Evolutionary conservation across 1,140 invertebrate species (phyloP), one percentile per base, ranked within the genome.

Genomic region (Penaeus chinensis): DNA sequence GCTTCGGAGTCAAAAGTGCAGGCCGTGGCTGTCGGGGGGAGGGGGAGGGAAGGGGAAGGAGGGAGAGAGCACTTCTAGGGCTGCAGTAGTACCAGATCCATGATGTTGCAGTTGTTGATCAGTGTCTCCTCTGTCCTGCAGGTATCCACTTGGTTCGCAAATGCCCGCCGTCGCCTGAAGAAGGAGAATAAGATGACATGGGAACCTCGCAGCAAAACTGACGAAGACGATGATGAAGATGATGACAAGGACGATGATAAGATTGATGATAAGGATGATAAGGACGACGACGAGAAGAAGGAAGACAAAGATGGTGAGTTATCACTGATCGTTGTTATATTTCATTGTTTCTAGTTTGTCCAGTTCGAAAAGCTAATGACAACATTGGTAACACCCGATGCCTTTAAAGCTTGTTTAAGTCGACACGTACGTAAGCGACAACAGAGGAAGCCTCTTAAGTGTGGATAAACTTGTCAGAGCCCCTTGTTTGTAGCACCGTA

Each of bases 131-230:
- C 61, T 47, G 8, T n/a, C 19, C 24, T 47, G 3, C 90, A 93
- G 92, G 93, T 94, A n/a, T 94, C 94, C 82, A 95, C 95, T 83
- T 95, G 95, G 95, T 95, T 95, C 91, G 95, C 95, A 65, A 95
- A 95, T 91, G 95, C 95, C 11, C 91, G 94, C 11, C 90, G 94
- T 77, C 91, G 94, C 19, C 91, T 94, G 60, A 95, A 95, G 91
- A 95, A 95, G 90, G 95, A 95, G 91, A 95, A 95, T 91, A 95
- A 95, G 91, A 94, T 95, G 94, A 95, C 94, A 7, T 95, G 94
- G 94, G 94, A 94, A 83, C 94, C 94, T 11, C 91, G 93, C 42
- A 94, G 94, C 89, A 91, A 93, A 90, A 93, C 92, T 69, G 93
- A 93, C 76, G 93, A 93, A 90, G 93, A 93, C 77, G 93, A 93